These are phyloP conservation scores for Cyprinella venusta DNA, from an alignment of 2,797 vertebrate species.

Conservation along the genomic window DNA sequence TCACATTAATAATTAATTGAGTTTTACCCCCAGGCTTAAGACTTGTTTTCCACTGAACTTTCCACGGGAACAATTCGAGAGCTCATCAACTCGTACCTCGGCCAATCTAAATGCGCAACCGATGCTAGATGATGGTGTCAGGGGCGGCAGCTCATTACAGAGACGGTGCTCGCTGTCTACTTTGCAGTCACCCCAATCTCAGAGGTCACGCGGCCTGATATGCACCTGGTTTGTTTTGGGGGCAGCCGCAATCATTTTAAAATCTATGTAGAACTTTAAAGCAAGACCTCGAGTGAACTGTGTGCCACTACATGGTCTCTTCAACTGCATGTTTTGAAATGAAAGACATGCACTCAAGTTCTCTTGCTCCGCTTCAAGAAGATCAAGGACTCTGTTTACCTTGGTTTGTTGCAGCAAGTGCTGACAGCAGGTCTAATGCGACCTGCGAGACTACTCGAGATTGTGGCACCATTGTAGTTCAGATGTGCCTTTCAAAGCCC, in stretches of 20 bases:
- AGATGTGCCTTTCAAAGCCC: constrained; percentile 41
- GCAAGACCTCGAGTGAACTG: constrained; percentile 64
- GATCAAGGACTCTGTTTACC: constrained; percentile 48
- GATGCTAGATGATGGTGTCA: constrained; percentile 53
- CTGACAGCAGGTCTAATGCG: constrained; percentile 37
- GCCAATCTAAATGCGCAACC: constrained; percentile 54
- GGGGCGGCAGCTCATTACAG: constrained; percentile 61
- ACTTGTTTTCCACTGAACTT: constrained; percentile 47
- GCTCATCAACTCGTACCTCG: constrained; percentile 24
- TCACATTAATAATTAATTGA: constrained; percentile 53
- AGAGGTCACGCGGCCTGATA: constrained; percentile 54
- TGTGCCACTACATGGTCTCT: constrained; percentile 61
- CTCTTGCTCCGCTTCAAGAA: constrained; percentile 46
- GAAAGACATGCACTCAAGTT: constrained; percentile 60
- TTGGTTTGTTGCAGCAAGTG: constrained; percentile 22
- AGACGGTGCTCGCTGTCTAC: constrained; percentile 65
- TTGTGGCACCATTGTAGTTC: constrained; percentile 41
- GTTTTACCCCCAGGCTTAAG: constrained; percentile 41
- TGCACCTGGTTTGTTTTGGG: constrained; percentile 71
- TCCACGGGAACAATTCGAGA: constrained; percentile 51
- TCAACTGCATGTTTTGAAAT: constrained; percentile 61
- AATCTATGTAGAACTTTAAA: constrained; percentile 75
- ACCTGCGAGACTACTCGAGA: constrained; percentile 31
- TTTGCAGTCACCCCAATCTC: constrained; percentile 65
- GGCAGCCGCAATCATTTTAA: constrained; percentile 70